Percentiles rank a stretch among this genome's conserved stretches.
Conservation (phyloP, 2,797 vertebrate genomes). For the Erpetoichthys calabaricus region DNA sequence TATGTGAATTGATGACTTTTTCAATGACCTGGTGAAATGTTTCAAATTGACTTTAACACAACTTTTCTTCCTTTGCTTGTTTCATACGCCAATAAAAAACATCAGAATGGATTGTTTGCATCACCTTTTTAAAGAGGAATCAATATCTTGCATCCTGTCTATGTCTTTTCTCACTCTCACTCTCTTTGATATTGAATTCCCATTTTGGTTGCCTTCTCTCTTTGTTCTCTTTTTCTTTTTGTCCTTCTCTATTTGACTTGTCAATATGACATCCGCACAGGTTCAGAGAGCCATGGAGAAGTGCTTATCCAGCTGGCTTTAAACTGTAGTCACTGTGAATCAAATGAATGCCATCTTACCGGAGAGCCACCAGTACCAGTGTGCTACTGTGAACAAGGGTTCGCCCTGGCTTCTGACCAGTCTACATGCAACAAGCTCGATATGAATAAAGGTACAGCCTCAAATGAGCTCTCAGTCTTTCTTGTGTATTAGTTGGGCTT, state of each 20-base stretch:
- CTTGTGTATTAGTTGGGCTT: neutral
- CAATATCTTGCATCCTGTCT: neutral
- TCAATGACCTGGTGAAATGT: too few relatives aligned
- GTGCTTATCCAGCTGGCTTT: conserved; percentile 78
- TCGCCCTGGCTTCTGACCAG: conserved; percentile 58
- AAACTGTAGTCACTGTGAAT: conserved; percentile 93
- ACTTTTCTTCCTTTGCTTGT: too few relatives aligned
- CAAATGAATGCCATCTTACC: conserved; percentile 68
- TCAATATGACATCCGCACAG: conserved; percentile 33
- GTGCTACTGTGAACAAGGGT: conserved; percentile 77
- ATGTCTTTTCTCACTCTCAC: neutral
- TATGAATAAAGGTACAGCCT: conserved; percentile 37
- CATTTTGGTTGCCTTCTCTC: neutral
- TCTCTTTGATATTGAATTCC: neutral
- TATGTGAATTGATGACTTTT: too few relatives aligned
- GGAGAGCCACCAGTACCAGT: conserved; percentile 49
- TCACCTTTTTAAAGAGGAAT: neutral
- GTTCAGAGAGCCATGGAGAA: conserved; percentile 82
- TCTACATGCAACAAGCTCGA: conserved; percentile 70
- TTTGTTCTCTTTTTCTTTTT: conserved; percentile 21
- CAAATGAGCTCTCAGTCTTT: neutral
- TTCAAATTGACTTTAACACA: too few relatives aligned
- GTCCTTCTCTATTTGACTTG: neutral
- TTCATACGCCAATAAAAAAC: too few relatives aligned
- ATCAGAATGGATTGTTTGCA: too few relatives aligned